A percentile compares a stretch with the other conserved stretches of the same genome.
phyloP scores from a whole-genome alignment of 2,797 vertebrate genomes.

The Mycteria americana region DNA sequence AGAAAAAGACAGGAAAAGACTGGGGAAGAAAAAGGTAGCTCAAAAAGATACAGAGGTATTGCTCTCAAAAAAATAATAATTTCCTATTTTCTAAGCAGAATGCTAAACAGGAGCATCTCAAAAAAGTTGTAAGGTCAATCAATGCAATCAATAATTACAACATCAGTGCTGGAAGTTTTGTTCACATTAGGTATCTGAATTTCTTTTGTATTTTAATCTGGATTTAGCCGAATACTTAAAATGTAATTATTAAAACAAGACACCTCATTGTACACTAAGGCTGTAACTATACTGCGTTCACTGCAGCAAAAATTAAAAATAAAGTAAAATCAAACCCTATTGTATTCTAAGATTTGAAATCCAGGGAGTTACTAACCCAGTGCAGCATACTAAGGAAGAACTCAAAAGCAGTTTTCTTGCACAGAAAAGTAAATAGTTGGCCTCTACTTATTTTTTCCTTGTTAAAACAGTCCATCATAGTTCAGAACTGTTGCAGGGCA shows the following conservation, averaged over 20 bases:
- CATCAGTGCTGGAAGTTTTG: not conserved
- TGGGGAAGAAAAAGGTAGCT: not conserved
- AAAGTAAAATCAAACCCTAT: not conserved
- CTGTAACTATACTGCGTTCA: not conserved
- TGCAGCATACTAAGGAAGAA: not conserved
- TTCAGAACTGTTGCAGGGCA: slow-evolving; percentile 61
- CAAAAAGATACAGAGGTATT: not conserved
- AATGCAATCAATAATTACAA: not conserved
- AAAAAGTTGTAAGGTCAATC: not conserved
- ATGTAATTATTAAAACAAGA: not conserved
- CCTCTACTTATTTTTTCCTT: slow-evolving; percentile 47
- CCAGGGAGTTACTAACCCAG: not conserved
- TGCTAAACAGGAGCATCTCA: not conserved
- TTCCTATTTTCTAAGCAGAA: not conserved
- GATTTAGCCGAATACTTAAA: not conserved
- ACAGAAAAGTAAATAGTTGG: slow-evolving; percentile 26
- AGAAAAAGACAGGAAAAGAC: not conserved
- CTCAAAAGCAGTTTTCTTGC: not conserved
- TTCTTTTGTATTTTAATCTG: not conserved
- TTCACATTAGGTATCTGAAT: not conserved
- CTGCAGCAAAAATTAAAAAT: not conserved
- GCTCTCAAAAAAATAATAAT: not conserved
- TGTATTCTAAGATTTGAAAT: not conserved
- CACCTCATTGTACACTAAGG: rapidly evolving
- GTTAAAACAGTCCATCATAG: slow-evolving; percentile 47